phyloP scores from a whole-genome alignment of 2,888 invertebrate species.

The Graphium colonna region DNA sequence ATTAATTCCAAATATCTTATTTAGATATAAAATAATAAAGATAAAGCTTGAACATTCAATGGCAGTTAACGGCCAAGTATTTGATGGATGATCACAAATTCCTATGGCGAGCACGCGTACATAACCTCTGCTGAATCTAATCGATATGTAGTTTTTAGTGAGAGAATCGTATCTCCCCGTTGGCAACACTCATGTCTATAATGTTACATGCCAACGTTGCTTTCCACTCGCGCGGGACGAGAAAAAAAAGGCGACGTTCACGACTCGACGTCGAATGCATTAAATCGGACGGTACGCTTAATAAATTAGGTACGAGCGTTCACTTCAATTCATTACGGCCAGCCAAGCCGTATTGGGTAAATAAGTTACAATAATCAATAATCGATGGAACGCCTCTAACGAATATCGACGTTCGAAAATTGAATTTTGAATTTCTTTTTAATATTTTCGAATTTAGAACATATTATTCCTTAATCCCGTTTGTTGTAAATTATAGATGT shows the following conservation, averaged over 20 bases:
- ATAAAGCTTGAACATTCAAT: no score
- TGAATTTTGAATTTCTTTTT: constrained; percentile 25
- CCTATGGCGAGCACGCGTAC: constrained; percentile 32
- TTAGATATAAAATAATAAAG: background rate
- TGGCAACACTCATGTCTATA: background rate
- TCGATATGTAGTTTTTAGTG: background rate
- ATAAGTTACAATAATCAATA: constrained; percentile 22
- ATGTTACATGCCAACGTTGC: background rate
- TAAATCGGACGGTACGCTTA: constrained; percentile 55
- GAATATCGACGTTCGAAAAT: constrained; percentile 23
- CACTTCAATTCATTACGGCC: constrained; percentile 42
- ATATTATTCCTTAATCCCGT: no score
- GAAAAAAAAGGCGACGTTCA: constrained; percentile 59
- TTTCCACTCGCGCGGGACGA: background rate
- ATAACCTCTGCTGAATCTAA: background rate
- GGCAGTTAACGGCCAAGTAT: background rate
- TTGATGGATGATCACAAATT: background rate
- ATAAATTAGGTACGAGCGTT: constrained; percentile 55
- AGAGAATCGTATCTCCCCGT: background rate
- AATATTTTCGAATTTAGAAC: background rate
- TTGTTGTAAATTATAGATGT: no score
- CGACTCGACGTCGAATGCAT: constrained; percentile 61
- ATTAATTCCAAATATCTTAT: background rate
- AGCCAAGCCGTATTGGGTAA: constrained; percentile 11
- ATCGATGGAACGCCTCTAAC: constrained; percentile 15